Evolutionary conservation across 2,113 vertebrate genomes (phyloP).

Genomic region (Epinephelus moara): DNA sequence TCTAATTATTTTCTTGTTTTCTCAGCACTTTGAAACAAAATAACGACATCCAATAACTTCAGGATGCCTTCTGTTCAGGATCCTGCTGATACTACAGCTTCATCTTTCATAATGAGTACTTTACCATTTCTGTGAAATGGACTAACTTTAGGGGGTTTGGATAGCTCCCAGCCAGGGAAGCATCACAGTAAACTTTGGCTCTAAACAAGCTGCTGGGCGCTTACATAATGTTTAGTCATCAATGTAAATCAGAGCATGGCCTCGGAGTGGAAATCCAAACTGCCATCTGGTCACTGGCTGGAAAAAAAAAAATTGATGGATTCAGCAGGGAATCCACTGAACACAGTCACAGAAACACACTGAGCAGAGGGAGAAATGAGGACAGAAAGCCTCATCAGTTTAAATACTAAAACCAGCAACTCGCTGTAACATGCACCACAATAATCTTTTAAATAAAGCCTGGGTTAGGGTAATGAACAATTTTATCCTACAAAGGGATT

Average conservation of each 20-base stretch:
- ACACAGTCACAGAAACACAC: not conserved
- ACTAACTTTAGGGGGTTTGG: slow-evolving; percentile 15
- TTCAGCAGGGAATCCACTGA: not conserved
- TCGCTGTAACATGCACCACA: not conserved
- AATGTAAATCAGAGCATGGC: slow-evolving; percentile 26
- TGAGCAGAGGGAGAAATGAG: not conserved
- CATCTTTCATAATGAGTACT: not conserved
- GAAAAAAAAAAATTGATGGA: not conserved
- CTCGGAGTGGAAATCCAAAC: slow-evolving; percentile 31
- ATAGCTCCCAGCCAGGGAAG: not conserved
- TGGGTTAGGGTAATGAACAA: too few relatives aligned
- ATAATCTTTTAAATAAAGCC: not conserved
- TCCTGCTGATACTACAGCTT: not conserved
- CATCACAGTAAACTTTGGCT: not conserved
- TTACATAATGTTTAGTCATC: slow-evolving; percentile 51
- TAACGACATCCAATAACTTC: not conserved
- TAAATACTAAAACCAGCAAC: not conserved
- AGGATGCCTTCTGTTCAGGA: not conserved
- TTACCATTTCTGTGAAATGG: not conserved
- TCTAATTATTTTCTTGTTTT: not conserved
- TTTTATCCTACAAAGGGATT: too few relatives aligned
- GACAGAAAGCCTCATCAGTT: not conserved
- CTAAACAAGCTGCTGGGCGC: slow-evolving; percentile 19
- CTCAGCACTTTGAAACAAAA: not conserved
- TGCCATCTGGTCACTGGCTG: slow-evolving; percentile 54